Evolutionary conservation across 2,113 vertebrate species (phyloP).

Genomic region (Oreochromis niloticus): DNA sequence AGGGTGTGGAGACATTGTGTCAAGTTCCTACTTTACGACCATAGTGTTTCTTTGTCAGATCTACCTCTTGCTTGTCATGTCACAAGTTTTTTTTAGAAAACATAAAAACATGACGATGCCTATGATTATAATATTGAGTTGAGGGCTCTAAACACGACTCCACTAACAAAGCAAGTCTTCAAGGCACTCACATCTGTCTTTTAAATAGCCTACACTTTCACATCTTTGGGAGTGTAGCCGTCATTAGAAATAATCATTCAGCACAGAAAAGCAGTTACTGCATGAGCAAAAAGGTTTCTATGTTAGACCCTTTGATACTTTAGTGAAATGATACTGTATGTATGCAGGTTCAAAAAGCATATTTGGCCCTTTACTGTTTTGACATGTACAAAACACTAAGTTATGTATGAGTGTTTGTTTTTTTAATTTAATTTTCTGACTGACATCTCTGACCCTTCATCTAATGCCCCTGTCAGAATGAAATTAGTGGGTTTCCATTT

Average conservation of each 20-base stretch:
- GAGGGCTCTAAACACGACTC: not conserved
- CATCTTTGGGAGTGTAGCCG: accelerated
- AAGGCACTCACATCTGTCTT: not conserved
- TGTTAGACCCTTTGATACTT: not conserved
- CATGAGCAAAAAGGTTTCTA: not conserved
- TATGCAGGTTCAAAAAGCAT: not conserved
- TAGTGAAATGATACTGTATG: not conserved
- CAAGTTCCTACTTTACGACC: not conserved
- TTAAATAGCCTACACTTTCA: accelerated
- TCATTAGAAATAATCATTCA: not conserved
- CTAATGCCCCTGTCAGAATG: not conserved
- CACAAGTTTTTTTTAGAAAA: not conserved
- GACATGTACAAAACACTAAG: accelerated
- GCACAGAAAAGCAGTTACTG: not conserved
- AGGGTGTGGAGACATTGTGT: not conserved
- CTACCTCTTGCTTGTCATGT: not conserved
- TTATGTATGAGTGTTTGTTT: not conserved
- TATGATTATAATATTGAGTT: not conserved
- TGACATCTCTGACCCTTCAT: not conserved
- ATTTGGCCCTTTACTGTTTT: not conserved
- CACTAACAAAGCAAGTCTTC: accelerated
- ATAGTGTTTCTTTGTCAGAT: not conserved
- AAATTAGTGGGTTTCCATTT: not conserved
- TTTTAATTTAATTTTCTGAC: too few species aligned
- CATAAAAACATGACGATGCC: not conserved